Percentiles rank a stretch among this genome's conserved stretches.
Conservation (phyloP, 30 jellyfish, hydroid and myxozoan species). For the Hydractinia echinata region DNA sequence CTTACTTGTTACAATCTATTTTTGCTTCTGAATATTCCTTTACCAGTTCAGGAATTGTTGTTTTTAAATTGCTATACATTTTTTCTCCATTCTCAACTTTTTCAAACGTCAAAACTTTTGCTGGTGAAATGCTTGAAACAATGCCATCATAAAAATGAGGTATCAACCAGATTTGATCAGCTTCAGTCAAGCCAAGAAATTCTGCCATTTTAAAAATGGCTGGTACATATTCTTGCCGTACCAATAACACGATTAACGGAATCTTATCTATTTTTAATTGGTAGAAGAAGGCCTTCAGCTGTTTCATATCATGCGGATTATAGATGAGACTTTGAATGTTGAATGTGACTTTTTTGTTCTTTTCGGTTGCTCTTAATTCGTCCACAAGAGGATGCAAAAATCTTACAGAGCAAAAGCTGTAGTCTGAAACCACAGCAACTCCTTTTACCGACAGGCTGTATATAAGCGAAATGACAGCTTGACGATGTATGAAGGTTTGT, state of each 20-base stretch:
- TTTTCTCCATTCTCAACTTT: not conserved
- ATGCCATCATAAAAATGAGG: conserved; percentile 8
- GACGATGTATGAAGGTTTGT: conserved; percentile 8
- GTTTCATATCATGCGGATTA: not conserved
- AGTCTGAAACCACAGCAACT: conserved; percentile 7
- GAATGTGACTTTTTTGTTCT: not conserved
- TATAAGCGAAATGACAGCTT: not conserved
- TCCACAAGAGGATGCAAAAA: not conserved
- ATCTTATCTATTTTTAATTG: not conserved
- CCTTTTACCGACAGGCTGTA: conserved; percentile 8
- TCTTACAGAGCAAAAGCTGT: not conserved
- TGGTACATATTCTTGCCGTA: not conserved
- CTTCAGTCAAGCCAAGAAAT: not conserved
- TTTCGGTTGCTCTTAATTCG: not conserved
- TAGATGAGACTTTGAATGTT: not conserved
- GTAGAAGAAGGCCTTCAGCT: not conserved
- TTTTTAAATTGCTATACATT: not conserved
- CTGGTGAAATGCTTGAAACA: conserved; percentile 5
- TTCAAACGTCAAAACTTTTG: conserved; percentile 2
- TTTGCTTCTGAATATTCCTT: not conserved
- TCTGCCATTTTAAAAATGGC: not conserved
- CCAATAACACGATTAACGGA: not conserved
- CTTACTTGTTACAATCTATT: no score
- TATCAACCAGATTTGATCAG: not conserved
- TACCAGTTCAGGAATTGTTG: not conserved